Percentiles rank a stretch among this genome's conserved stretches.
Evolutionary conservation across 2,113 vertebrate genomes (phyloP).

Genomic region (Balaeniceps rex): DNA sequence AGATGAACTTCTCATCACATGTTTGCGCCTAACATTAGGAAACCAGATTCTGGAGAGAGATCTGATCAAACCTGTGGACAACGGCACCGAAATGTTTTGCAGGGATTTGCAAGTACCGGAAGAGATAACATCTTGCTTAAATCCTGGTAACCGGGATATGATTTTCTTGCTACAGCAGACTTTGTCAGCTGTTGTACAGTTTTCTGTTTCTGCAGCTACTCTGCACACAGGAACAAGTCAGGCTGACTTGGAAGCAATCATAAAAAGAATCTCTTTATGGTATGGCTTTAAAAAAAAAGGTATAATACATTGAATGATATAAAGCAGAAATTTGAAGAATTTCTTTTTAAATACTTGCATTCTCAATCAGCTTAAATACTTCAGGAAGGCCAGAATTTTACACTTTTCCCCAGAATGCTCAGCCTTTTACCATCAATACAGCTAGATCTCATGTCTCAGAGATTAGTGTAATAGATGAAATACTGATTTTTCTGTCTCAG

Average conservation of each 20-base stretch:
- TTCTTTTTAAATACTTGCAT: background rate
- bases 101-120: background rate
- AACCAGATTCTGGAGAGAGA: background rate
- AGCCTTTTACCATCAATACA: background rate
- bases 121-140: background rate
- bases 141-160: background rate
- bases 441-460: background rate
- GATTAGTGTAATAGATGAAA: background rate
- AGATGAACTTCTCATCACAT: background rate
- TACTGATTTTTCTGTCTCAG: background rate
- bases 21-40: background rate
- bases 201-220: background rate
- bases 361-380: background rate
- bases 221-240: background rate
- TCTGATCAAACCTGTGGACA: background rate
- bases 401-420: background rate
- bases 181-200: background rate
- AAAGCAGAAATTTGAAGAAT: background rate
- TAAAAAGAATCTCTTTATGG: background rate
- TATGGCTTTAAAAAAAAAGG: background rate
- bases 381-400: background rate
- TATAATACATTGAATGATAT: background rate
- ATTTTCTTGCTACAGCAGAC: background rate
- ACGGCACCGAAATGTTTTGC: background rate
- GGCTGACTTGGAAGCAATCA: background rate